Base-by-base conservation (phyloP, 1,140 invertebrate genomes). In the Apis mellifera region DNA sequence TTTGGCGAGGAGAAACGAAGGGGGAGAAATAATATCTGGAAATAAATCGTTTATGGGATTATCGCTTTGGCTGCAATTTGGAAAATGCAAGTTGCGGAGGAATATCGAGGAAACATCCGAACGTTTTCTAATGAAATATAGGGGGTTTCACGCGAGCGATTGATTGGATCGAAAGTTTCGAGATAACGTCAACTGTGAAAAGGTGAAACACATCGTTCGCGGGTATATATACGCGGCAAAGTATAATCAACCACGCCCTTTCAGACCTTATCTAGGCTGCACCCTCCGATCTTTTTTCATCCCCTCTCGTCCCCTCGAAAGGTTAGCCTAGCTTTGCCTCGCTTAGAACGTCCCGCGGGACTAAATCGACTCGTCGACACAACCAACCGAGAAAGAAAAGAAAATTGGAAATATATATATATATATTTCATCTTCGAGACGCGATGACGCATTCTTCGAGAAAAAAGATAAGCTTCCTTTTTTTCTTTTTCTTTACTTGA, bases 201-300 rank as follows among this genome's bases (percentile, higher is more conserved):
- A 85, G 66, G 80, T 74, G 77, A 83, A 42, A 64, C 76, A 52
- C 65, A 55, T 83, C 62, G 73, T 86, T 64, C 52, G 48, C 65
- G 66, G 13, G n/a, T 78, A 66, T 83, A 74, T 64, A 70, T n/a
- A n/a, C n/a, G n/a, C 19, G 59, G 73, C 5, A 59, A 42, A 42
- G 52, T 81, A 77, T 89, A 88, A 86, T 89, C 88, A 80, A 88
- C 88, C 88, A 84, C 89, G 86, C 89, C 89, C 86, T 68, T 83
- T 71, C 54, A 42, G 64, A 72, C 62, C 73, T 88, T 90, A 89
- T 90, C 89, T 86, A 82, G 84, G 80, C 88, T 90, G 84, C 89
- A 89, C 84, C 88, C 86, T 86, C 85, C 77, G 68, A 86, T 86
- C 81, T 60, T 62, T 72, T 32, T 26, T 60, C 23, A 32, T 62